Percentiles rank a stretch among this genome's conserved stretches.
These are phyloP conservation scores for Bos taurus DNA, from an alignment of 2,113 vertebrate genomes.

Conservation along the genomic window ARS-UCD2.0 NC_037335.1:23734001-23734500, in stretches of 20 bases:
- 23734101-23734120: not conserved
- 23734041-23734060: not conserved
- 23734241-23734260: not conserved
- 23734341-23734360: not conserved
- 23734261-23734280: not conserved
- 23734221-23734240: not conserved
- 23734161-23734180: not conserved
- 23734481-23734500: not conserved
- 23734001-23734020: not conserved
- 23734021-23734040: not conserved
- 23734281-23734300: not conserved
- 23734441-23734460: not conserved
- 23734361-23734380: not conserved
- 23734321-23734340: not conserved
- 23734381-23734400: not conserved
- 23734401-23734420: not conserved
- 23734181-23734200: not conserved
- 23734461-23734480: not conserved
- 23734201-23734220: not conserved
- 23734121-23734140: not conserved
- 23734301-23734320: not conserved
- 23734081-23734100: not conserved
- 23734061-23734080: not conserved
- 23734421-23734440: not conserved
- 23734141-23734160: not conserved